Percentiles rank a stretch among this genome's conserved stretches.
These are phyloP conservation scores for Ifrita kowaldi DNA, from an alignment of 2,113 vertebrate genomes.

Conservation along the genomic window DNA sequence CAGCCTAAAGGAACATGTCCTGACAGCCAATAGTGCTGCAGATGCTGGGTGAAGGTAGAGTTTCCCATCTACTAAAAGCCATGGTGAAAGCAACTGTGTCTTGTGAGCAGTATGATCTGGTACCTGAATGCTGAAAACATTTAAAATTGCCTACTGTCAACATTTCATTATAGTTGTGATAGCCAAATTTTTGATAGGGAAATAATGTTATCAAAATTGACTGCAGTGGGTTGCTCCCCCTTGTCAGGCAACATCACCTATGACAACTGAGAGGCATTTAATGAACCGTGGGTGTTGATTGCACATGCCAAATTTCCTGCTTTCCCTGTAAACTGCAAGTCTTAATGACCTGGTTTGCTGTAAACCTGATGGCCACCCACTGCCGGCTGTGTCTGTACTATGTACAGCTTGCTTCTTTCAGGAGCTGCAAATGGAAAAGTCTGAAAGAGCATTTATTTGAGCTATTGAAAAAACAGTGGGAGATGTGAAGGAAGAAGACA, in stretches of 20 bases:
- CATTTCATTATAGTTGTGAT: background rate
- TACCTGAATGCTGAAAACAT: background rate
- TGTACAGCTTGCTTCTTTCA: background rate
- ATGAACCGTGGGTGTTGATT: background rate
- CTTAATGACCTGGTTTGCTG: background rate
- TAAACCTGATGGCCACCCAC: background rate
- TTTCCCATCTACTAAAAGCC: background rate
- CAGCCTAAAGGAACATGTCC: background rate
- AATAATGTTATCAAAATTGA: constrained; percentile 10
- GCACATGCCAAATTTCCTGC: background rate
- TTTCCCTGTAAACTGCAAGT: background rate
- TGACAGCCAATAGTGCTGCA: background rate
- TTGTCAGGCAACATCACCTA: background rate
- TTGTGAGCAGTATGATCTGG: background rate
- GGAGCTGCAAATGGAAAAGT: background rate
- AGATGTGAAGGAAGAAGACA: background rate
- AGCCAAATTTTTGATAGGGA: background rate
- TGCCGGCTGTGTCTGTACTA: rapidly evolving
- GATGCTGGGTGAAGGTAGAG: background rate
- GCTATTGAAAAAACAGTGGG: background rate
- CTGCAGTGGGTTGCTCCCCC: background rate
- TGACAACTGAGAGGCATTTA: background rate
- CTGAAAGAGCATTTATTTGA: background rate
- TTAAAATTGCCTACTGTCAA: background rate
- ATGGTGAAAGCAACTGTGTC: background rate